Evolutionary conservation across 2,888 invertebrate genomes (phyloP), one percentile per base, ranked within the genome.

Genomic region (Dendrolimus pini): DNA sequence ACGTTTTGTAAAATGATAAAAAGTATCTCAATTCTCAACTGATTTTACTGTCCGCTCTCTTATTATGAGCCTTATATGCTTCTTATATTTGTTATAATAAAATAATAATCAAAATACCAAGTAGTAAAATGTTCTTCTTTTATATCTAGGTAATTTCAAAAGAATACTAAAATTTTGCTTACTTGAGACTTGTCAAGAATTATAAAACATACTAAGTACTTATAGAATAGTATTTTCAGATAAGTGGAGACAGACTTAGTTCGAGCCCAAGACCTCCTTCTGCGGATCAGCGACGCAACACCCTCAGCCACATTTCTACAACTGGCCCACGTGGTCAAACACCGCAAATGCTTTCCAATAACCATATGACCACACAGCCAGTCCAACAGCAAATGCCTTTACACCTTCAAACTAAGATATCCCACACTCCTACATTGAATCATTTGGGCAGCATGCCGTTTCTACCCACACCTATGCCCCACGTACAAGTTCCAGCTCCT

Each of bases 381-480:
- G 53, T 55, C 2, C 65, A 65, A 18, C 72, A 67, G 52, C 74
- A 69, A 55, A 65, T 75, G 14, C 80, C 82, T 2, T 58, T 74
- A 2, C 80, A 78, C 59, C 66, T 82, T n/a, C 80, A 78, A 66
- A 65, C 72, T 55, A 80, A 79, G 63, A 62, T 79, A 56, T 63
- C 73, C 12, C 65, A 70, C 2, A 65, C 69, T 18, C 60, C 69
- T 57, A 62, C 68, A 53, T 62, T 72, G 7, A 65, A 60, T 55
- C 85, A 85, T 52, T 63, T 87, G 58, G 85, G 86, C 61, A 86
- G 84, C 66, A 80, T 85, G 83, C 90, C 88, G 47, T 88, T 80
- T 64, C 69, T 89, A 54, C 77, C 82, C 54, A 74, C 80, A 55
- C 74, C 75, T 42, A 69, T 78, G 67, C 80, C 78, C 54, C 78